phyloP scores from a whole-genome alignment of 2,113 vertebrate species.

The Callipepla squamata region DNA sequence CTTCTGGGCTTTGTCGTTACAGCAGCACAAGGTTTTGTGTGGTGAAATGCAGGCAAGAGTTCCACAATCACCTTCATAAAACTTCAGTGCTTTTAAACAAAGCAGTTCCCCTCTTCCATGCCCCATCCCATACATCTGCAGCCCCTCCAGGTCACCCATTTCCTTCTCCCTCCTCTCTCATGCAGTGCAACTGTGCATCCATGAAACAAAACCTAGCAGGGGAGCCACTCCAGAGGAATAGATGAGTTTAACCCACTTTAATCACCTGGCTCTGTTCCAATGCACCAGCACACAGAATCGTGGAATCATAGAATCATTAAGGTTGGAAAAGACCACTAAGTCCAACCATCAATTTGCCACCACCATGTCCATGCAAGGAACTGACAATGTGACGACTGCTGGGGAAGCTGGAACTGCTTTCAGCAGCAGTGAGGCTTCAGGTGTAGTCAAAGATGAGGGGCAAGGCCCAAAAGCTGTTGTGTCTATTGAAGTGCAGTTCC shows the following conservation, averaged over 20 bases:
- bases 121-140: background rate
- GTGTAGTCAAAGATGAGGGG: background rate
- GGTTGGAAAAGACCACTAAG: no score
- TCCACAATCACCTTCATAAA: background rate
- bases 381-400: background rate
- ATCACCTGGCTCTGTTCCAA: background rate
- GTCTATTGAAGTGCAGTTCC: background rate
- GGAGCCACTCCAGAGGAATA: background rate
- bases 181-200: background rate
- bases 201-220: background rate
- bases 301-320: no score
- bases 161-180: background rate
- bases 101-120: background rate
- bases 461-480: background rate
- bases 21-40: background rate
- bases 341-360: no score
- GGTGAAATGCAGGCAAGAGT: background rate
- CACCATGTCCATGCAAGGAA: background rate
- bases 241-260: background rate
- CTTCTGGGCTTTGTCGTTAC: background rate
- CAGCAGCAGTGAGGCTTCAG: background rate
- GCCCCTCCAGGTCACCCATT: background rate
- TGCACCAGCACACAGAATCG: background rate
- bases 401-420: background rate
- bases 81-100: background rate